Base-by-base conservation (phyloP, 2,888 invertebrate genomes). In the Torymus auratus region DNA sequence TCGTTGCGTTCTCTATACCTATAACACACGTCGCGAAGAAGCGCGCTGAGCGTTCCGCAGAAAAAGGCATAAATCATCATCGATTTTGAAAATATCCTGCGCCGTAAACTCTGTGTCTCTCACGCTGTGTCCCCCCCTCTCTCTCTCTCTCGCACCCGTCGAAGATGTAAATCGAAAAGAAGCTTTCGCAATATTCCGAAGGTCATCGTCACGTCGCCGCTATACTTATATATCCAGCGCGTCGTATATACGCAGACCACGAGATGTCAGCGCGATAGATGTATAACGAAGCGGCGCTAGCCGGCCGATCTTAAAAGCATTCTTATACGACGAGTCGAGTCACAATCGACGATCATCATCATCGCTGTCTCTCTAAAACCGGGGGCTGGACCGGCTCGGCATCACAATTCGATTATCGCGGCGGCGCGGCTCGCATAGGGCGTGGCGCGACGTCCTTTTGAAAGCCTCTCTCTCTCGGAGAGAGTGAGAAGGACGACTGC, bases 371-470 rank as follows among this genome's bases (percentile, higher is more conserved):
- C 2, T 41, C 7, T 15, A 73, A 73, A 73, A 73, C 12, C 65
- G 20, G 53, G 53, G 71, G 71, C 60, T 61, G 60, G 60, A 56
- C 41, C 17, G 64, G 17, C 53, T 20, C 17, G 11, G 23, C 53
- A 53, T n/a, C 53, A 53, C 69, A 69, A 75, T 80, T 80, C 72
- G 68, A 80, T 80, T 76, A 80, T 76, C 76, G 76, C 13, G 15
- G 67, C 20, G 53, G 58, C 55, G 71, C n/a, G n/a, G 60, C 7
- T 41, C 41, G 41, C 7, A 41, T 41, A 74, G 79, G 79, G 79
- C 79, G 74, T 69, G 74, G 52, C 65, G 65, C n/a, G 64, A 61
- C 13, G 56, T 68, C 62, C 74, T 58, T 74, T 60, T 41, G 41
- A 41, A 41, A 41, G 7, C 41, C 41, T 41, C 41, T 41, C 41